phyloP scores from a whole-genome alignment of 2,113 vertebrate genomes.

The Siniperca knerii region DNA sequence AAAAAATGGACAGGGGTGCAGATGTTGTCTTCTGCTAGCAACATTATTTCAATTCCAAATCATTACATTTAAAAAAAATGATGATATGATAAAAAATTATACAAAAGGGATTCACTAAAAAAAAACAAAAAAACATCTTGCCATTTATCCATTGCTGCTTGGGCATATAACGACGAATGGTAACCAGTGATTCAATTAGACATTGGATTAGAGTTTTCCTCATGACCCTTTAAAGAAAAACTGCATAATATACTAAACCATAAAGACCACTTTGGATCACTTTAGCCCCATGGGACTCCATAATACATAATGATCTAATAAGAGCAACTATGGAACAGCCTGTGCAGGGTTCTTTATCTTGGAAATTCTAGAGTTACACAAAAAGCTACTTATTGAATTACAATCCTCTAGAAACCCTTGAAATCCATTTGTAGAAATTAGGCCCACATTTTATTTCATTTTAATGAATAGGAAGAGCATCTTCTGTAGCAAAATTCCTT shows the following conservation, averaged over 20 bases:
- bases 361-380: background rate
- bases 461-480: background rate
- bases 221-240: conserved; percentile 8
- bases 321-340: background rate
- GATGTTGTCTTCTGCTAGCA: background rate
- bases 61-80: background rate
- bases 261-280: background rate
- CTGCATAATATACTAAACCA: background rate
- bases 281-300: background rate
- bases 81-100: background rate
- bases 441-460: background rate
- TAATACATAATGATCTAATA: conserved; percentile 24
- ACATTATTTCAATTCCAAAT: background rate
- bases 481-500: background rate
- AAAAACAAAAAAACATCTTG: background rate
- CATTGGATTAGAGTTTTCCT: background rate
- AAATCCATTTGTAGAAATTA: conserved; percentile 28
- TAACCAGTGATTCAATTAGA: background rate
- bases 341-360: background rate
- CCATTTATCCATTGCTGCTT: background rate
- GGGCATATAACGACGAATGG: background rate
- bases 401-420: background rate
- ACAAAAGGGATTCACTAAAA: background rate
- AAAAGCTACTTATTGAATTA: conserved; percentile 20
- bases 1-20: background rate